phyloP scores from a whole-genome alignment of 2,888 invertebrate species.

The Andrena hattorfiana region DNA sequence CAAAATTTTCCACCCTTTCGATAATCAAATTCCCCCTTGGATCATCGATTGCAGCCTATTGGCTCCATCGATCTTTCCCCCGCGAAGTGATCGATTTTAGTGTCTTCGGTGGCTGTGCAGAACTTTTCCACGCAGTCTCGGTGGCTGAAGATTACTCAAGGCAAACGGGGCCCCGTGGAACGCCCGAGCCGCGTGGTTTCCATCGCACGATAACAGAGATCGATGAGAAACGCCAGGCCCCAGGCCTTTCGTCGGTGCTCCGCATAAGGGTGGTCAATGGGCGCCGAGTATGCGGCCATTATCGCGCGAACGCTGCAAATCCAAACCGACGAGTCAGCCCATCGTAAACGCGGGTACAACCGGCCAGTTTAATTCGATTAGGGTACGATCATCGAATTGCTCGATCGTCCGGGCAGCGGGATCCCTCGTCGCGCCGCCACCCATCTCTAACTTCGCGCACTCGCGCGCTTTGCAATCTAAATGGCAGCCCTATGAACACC shows the following conservation, averaged over 20 bases:
- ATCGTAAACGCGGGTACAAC: constrained; percentile 69
- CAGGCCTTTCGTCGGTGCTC: constrained; percentile 40
- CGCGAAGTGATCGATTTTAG: background rate
- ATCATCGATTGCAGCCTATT: background rate
- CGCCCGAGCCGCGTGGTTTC: constrained; percentile 7
- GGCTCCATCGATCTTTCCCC: background rate
- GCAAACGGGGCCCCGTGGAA: constrained; percentile 13
- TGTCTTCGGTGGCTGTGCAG: background rate
- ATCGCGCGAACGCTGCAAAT: constrained; percentile 70
- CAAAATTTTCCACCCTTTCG: background rate
- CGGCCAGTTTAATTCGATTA: constrained; percentile 73
- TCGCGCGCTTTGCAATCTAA: constrained; percentile 27
- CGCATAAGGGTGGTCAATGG: constrained; percentile 21
- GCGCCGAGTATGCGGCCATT: constrained; percentile 54
- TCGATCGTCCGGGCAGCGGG: constrained; percentile 68
- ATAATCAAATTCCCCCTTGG: background rate
- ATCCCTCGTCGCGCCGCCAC: constrained; percentile 51
- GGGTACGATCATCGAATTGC: constrained; percentile 72
- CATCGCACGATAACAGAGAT: constrained; percentile 51
- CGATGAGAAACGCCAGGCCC: constrained; percentile 53
- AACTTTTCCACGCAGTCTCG: background rate
- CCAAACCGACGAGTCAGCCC: constrained; percentile 72
- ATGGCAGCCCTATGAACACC: constrained; percentile 18
- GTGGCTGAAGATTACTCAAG: constrained; percentile 5
- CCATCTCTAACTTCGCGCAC: constrained; percentile 35